Conservation (phyloP, 2,113 vertebrate species). For the Triplophysa rosa region DNA sequence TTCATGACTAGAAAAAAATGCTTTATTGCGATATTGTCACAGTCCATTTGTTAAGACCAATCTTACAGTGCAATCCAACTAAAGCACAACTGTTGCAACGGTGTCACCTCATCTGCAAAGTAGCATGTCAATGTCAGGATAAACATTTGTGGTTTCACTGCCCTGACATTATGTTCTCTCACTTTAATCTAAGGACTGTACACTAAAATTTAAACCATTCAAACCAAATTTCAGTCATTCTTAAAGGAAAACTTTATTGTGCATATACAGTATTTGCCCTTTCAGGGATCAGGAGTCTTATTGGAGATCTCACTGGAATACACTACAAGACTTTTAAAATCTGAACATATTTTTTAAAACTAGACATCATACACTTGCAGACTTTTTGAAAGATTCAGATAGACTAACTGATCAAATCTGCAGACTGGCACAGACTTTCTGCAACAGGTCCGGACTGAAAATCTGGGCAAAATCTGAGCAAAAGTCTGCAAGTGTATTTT, state of each 20-base stretch:
- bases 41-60: constrained; percentile 33
- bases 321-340: too few relatives aligned
- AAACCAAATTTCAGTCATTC: background rate
- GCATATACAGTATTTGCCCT: background rate
- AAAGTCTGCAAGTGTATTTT: too few relatives aligned
- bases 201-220: background rate
- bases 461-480: too few relatives aligned
- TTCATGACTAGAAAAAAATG: constrained; percentile 14
- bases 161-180: constrained; percentile 21
- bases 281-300: background rate
- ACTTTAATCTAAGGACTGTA: constrained; percentile 30
- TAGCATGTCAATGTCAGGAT: constrained; percentile 23
- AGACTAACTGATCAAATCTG: too few relatives aligned
- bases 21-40: background rate
- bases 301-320: background rate
- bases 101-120: constrained; percentile 14
- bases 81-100: constrained; percentile 30
- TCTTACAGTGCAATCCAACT: background rate
- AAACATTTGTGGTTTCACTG: constrained; percentile 23
- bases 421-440: too few relatives aligned
- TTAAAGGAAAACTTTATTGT: background rate
- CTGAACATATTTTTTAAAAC: too few relatives aligned
- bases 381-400: too few relatives aligned
- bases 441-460: too few relatives aligned
- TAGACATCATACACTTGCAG: too few relatives aligned